Evolutionary conservation across 2,113 vertebrate species (phyloP).

Genomic region (Cebidichthys violaceus): DNA sequence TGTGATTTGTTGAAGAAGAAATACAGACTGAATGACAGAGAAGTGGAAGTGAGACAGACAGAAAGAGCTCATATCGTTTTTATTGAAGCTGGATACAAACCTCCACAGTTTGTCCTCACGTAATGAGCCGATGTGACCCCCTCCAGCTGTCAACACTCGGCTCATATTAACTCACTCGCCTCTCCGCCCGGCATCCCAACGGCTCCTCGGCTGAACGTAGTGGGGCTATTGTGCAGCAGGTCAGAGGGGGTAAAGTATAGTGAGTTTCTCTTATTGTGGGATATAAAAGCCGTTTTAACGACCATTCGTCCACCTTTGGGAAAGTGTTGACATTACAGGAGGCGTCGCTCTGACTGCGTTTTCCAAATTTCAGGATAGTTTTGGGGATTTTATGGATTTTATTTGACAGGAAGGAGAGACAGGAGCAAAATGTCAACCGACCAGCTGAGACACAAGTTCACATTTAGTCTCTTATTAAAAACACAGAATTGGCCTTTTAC

Average conservation of each 20-base stretch:
- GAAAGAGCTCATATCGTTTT: conserved; percentile 55
- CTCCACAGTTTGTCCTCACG: conserved; percentile 36
- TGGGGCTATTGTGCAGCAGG: conserved; percentile 16
- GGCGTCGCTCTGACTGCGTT: conserved; percentile 34
- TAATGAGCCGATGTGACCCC: conserved; percentile 50
- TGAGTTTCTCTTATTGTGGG: conserved; percentile 21
- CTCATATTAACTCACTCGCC: conserved; percentile 47
- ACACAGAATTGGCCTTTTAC: too few relatives aligned
- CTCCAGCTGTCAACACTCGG: conserved; percentile 62
- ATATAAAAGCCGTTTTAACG: conserved; percentile 35
- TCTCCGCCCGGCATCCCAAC: conserved; percentile 40
- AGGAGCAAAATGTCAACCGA: not conserved
- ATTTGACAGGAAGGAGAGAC: conserved; percentile 9
- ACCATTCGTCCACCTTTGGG: not conserved
- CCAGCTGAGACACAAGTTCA: too few relatives aligned
- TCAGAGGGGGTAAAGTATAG: conserved; percentile 1
- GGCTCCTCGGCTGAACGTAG: conserved; percentile 23
- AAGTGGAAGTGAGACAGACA: conserved; percentile 45
- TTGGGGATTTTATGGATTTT: conserved; percentile 39
- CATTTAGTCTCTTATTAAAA: too few relatives aligned
- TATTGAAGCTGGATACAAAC: conserved; percentile 58
- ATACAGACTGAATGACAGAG: conserved; percentile 11
- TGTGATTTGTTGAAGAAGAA: conserved; percentile 30
- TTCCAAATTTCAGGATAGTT: not conserved
- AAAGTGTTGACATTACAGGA: conserved; percentile 43